Evolutionary conservation across 1,140 invertebrate species (phyloP).

Genomic region (Drosophila persimilis): DNA sequence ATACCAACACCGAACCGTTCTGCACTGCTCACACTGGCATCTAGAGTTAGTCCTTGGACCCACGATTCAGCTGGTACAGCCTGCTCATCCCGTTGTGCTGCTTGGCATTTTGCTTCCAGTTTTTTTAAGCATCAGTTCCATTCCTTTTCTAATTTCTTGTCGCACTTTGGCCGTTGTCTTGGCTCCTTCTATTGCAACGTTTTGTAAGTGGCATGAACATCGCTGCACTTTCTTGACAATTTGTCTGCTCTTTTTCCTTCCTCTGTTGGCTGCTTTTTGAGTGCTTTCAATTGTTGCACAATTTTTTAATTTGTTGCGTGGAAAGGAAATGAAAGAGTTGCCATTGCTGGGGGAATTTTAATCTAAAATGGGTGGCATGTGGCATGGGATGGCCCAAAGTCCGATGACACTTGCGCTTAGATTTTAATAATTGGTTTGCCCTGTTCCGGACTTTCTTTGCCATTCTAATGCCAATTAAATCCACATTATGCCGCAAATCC

Average conservation of each 20-base stretch:
- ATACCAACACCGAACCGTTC: no score
- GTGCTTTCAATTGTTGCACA: constrained; percentile 77
- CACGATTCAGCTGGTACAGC: constrained; percentile 12
- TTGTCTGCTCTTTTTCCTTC: constrained; percentile 37
- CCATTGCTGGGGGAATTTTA: constrained; percentile 53
- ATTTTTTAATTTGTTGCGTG: constrained; percentile 79
- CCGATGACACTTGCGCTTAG: constrained; percentile 2
- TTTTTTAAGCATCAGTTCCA: constrained; percentile 6
- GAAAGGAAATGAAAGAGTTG: constrained; percentile 48
- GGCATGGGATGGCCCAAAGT: not conserved
- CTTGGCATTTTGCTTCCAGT: constrained; percentile 56
- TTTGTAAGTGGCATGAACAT: constrained; percentile 50
- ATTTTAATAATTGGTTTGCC: constrained; percentile 14
- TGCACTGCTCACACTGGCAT: not conserved
- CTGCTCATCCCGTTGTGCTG: constrained; percentile 73
- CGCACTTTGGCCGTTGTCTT: constrained; percentile 37
- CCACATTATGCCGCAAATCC: constrained; percentile 46
- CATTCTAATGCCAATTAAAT: constrained; percentile 48
- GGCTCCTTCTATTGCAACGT: constrained; percentile 29
- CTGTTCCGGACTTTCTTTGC: constrained; percentile 10
- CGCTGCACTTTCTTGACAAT: constrained; percentile 72
- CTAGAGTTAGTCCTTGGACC: constrained; percentile 13
- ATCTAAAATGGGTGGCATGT: constrained; percentile 45
- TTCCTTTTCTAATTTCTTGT: constrained; percentile 64
- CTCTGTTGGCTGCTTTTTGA: constrained; percentile 44